Base-by-base conservation (phyloP, 2,888 invertebrate genomes). In the Fragum sueziense region DNA sequence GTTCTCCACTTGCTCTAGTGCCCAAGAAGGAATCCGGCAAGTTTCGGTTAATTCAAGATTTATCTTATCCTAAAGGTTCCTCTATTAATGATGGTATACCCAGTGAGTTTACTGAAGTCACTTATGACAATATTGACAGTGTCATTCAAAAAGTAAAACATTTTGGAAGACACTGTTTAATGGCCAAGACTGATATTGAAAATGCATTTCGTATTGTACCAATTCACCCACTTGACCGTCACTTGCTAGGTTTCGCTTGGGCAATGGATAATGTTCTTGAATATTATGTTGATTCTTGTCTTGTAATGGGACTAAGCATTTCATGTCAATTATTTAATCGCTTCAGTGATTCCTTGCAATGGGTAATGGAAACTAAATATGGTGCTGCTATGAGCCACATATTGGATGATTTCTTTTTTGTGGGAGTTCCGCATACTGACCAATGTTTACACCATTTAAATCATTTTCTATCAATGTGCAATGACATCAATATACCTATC, bases 121-220 rank as follows among this genome's bases (percentile, higher is more conserved):
- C 7, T 7, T 76, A 82, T 67, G 76, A 82, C 52, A 33, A 37
- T 3, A 76, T 76, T 67, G 74, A 76, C 62, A 61, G 34, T n/a
- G 71, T 79, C 0, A 52, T 74, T 25, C 20, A 33, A 51, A 62
- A 68, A 14, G 75, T 81, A 1, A 74, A 78, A 70, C 2, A 9
- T 14, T 62, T 27, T 25, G 74, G 72, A 4, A 25, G 70, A 27
- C 9, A 76, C 41, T 41, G 59, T 29, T 51, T 76, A 0, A 76
- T 76, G 71, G 68, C 78, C 7, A 79, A 82, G 41, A 74, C 76
- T 9, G 74, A 77, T 33, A 77, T 79, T 33, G 74, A 76, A 70
- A 54, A 76, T 68, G 79, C 76, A 2, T 79, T 82, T 37, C 54
- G 74, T 1, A 22, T 82, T 9, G 69, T 82, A 27, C 79, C 79